Base-by-base conservation (phyloP, 2,888 invertebrate genomes). In the Ochropacha duplaris region DNA sequence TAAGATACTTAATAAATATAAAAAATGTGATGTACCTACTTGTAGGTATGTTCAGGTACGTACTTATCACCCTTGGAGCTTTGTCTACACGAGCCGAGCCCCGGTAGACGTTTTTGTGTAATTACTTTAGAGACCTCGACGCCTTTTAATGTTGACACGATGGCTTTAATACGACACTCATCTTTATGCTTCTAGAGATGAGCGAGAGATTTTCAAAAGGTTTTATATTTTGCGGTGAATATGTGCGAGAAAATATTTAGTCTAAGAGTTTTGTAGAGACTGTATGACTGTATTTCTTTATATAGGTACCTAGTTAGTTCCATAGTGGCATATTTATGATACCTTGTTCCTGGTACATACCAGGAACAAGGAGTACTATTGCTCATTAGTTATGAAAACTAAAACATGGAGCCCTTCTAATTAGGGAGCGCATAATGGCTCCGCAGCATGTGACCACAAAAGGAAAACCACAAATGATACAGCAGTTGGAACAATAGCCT, bases 401-500 rank as follows among this genome's bases (percentile, higher is more conserved):
- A 67, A 70, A 76, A 73, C 68, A 71, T 68, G 70, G 69, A 61
- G 68, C 76, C 76, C 83, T 79, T 79, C 81, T 85, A 87, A 90
- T 89, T 86, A 86, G 74, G 81, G 73, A 78, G 71, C 68, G 72
- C 64, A 72, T 79, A 84, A 84, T 78, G 72, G 76, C 73, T 64
- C 61, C 71, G 66, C 77, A 78, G 76, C 72, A 72, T 83, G 82
- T 76, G 78, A 68, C 77, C 76, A 71, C 76, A 75, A 75, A 81
- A 81, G 81, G 82, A 69, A 78, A 79, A 74, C 86, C 83, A 58
- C 83, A 84, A 84, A 78, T 76, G 71, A 59, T 72, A 61, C 68
- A 69, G 67, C 62, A 68, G 66, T 71, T 67, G 65, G 75, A 84
- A 87, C 84, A 86, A 87, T 85, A 67, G 72, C 58, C 61, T 71